These are phyloP conservation scores for Aegithalos caudatus DNA, from an alignment of 2,113 vertebrate species.

Conservation along the genomic window DNA sequence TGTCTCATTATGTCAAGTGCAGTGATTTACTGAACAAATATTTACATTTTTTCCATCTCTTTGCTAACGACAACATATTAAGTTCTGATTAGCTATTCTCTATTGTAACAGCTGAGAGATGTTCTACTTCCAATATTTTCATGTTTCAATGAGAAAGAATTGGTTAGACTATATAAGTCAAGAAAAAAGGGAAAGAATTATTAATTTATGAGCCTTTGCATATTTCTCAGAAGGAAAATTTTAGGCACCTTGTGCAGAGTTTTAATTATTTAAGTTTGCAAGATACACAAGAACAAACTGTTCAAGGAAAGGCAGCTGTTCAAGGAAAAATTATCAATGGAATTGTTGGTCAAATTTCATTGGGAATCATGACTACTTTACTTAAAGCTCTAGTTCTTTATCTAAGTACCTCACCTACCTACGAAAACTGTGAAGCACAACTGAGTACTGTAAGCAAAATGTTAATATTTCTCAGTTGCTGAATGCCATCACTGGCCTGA, in stretches of 20 bases:
- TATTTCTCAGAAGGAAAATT: neutral
- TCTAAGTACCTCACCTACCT: neutral
- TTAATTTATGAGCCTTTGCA: neutral
- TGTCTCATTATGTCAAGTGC: conserved; percentile 39
- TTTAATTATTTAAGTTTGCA: neutral
- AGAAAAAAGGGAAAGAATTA: neutral
- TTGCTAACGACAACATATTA: neutral
- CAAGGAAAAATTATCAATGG: neutral
- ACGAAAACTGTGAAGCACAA: neutral
- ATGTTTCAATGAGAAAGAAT: neutral
- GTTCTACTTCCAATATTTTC: neutral
- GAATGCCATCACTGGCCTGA: neutral
- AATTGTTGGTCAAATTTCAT: neutral
- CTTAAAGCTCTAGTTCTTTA: neutral
- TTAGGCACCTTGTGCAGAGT: neutral
- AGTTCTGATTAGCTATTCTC: conserved; percentile 41
- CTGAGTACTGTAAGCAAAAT: neutral
- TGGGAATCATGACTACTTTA: neutral
- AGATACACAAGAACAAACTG: neutral
- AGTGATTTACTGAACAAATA: conserved; percentile 47
- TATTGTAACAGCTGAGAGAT: conserved; percentile 2
- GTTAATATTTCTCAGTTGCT: neutral
- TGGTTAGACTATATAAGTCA: neutral
- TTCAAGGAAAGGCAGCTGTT: neutral
- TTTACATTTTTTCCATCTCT: conserved; percentile 37